Conservation (phyloP, 2,888 invertebrate species). For the Apamea epomidion region DNA sequence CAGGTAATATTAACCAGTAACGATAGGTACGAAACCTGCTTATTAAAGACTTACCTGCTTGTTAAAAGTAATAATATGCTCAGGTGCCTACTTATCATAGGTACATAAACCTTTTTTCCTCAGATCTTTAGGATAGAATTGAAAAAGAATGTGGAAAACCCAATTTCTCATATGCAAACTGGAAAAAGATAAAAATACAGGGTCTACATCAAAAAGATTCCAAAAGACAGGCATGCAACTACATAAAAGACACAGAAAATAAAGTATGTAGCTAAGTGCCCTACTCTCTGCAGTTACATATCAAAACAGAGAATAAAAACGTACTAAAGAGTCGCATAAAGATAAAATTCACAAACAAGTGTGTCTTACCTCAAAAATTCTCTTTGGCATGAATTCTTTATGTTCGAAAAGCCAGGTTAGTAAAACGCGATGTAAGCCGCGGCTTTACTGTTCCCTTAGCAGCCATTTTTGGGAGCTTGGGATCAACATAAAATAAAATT, state of each 20-base stretch:
- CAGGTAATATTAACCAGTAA: not conserved
- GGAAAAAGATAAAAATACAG: not conserved
- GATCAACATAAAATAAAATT: slow-evolving; percentile 85
- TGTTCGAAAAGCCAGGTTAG: slow-evolving; percentile 77
- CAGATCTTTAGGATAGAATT: not conserved
- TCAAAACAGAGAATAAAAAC: slow-evolving; percentile 59
- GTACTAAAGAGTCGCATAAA: slow-evolving; percentile 63
- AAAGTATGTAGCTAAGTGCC: slow-evolving; percentile 10
- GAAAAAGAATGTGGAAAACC: not conserved
- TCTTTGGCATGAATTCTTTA: slow-evolving; percentile 84
- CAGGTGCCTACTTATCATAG: not conserved
- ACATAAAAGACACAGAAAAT: slow-evolving; percentile 31
- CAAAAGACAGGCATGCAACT: slow-evolving; percentile 8
- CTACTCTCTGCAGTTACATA: slow-evolving; percentile 40
- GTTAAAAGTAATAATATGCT: not conserved
- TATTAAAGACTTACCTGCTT: not conserved
- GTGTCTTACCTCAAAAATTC: slow-evolving; percentile 80
- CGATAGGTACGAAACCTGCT: not conserved
- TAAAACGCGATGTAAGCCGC: slow-evolving; percentile 77
- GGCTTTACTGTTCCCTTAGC: slow-evolving; percentile 82
- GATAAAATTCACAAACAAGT: slow-evolving; percentile 76
- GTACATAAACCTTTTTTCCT: no score
- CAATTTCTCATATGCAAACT: not conserved
- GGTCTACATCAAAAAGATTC: slow-evolving; percentile 41
- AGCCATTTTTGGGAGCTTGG: slow-evolving; percentile 77